Evolutionary conservation across 2,113 vertebrate genomes (phyloP).

Genomic region (Hypomesus transpacificus): DNA sequence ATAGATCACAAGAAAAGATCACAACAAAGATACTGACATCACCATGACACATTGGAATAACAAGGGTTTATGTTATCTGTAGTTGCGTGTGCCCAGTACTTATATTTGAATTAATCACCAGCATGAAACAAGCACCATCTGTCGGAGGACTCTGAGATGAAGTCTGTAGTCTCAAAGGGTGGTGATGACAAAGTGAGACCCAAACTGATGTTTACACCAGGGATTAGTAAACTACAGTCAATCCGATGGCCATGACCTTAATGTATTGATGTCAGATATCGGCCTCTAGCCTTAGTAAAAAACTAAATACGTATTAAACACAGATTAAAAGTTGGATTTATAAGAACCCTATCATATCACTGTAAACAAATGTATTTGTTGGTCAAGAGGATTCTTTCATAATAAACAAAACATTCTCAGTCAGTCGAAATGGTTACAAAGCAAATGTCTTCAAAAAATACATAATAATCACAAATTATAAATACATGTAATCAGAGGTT

Average conservation of each 20-base stretch:
- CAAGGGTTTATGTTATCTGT: slow-evolving; percentile 29
- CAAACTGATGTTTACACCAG: slow-evolving; percentile 53
- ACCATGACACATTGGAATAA: slow-evolving; percentile 30
- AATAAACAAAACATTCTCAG: no score
- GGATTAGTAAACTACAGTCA: slow-evolving; percentile 39
- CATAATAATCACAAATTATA: no score
- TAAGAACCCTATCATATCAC: no score
- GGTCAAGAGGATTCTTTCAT: no score
- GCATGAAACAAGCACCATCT: slow-evolving; percentile 55
- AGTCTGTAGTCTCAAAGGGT: slow-evolving; percentile 26
- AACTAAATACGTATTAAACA: slow-evolving; percentile 21
- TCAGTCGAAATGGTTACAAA: no score
- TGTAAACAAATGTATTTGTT: no score
- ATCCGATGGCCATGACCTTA: slow-evolving; percentile 33
- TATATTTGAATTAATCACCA: slow-evolving; percentile 49
- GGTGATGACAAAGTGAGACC: slow-evolving; percentile 31
- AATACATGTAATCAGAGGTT: no score
- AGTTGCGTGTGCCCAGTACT: slow-evolving; percentile 33
- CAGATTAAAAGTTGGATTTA: background rate
- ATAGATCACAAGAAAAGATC: slow-evolving; percentile 1
- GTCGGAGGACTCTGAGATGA: slow-evolving; percentile 31
- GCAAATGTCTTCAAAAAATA: no score
- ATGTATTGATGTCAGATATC: slow-evolving; percentile 6
- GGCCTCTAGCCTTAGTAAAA: slow-evolving; percentile 9
- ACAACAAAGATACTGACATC: background rate